Conservation (phyloP, 2,113 vertebrate species). For the Cottus gobio region DNA sequence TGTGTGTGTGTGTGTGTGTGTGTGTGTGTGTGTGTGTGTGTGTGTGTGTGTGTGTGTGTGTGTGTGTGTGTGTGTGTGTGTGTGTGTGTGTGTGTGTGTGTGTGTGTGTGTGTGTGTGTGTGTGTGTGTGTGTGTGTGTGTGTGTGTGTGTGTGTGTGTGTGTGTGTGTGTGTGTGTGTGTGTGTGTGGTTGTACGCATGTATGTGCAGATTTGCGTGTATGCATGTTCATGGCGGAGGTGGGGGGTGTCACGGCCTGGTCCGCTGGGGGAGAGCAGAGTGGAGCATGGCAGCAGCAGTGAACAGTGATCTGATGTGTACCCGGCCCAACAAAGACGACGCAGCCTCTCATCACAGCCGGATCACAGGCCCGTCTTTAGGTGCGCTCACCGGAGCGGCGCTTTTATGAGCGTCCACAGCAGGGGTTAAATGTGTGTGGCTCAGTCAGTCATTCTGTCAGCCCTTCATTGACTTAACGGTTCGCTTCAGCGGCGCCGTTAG, state of each 20-base stretch:
- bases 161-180: slow-evolving; percentile 16
- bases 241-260: slow-evolving; percentile 34
- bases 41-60: slow-evolving; percentile 32
- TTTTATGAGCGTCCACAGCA: slow-evolving; percentile 56
- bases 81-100: slow-evolving; percentile 26
- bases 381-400: slow-evolving; percentile 37
- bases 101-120: slow-evolving; percentile 31
- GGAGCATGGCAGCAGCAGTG: slow-evolving; percentile 49
- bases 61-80: slow-evolving; percentile 16
- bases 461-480: slow-evolving; percentile 46
- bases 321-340: slow-evolving; percentile 64
- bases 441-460: slow-evolving; percentile 73
- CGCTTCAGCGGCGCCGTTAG: slow-evolving; percentile 17
- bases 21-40: slow-evolving; percentile 14
- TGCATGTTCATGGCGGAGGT: slow-evolving; percentile 34
- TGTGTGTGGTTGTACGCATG: slow-evolving; percentile 54
- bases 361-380: slow-evolving; percentile 76
- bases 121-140: slow-evolving; percentile 10
- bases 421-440: slow-evolving; percentile 68
- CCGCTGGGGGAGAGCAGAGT: slow-evolving; percentile 61
- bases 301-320: slow-evolving; percentile 66
- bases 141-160: slow-evolving; percentile 15
- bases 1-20: slow-evolving; percentile 8
- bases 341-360: slow-evolving; percentile 71
- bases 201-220: slow-evolving; percentile 57